Evolutionary conservation across 2,113 vertebrate genomes (phyloP).

Genomic region (Onychostoma macrolepis): DNA sequence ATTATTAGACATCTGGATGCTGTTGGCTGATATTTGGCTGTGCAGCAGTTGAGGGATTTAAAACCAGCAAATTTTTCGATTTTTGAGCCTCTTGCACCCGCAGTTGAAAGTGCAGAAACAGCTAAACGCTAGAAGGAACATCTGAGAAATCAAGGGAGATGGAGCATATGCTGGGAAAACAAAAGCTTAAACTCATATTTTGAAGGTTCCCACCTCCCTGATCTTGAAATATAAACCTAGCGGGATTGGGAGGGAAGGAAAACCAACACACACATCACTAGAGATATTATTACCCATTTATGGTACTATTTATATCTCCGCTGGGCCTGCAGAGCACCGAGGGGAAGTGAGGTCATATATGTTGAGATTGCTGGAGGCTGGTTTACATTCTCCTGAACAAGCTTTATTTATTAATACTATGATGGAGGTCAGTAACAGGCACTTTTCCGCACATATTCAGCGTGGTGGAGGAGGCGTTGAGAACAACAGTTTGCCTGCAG

Average conservation of each 20-base stretch:
- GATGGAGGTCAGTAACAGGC: constrained; percentile 17
- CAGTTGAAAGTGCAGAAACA: neutral
- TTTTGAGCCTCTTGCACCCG: neutral
- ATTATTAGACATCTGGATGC: constrained; percentile 31
- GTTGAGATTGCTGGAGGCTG: constrained; percentile 47
- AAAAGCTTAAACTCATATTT: constrained; percentile 11
- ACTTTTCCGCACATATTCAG: neutral
- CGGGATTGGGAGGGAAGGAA: constrained; percentile 14
- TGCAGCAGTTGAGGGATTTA: constrained; percentile 18
- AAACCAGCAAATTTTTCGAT: neutral
- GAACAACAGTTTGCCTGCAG: neutral
- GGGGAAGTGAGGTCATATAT: constrained; percentile 48
- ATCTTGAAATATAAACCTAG: constrained; percentile 25
- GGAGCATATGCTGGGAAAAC: neutral
- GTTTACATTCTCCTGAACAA: constrained; percentile 39
- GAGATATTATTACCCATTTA: constrained; percentile 58
- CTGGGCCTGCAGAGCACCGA: constrained; percentile 38
- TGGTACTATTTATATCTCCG: constrained; percentile 54
- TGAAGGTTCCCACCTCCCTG: constrained; percentile 36
- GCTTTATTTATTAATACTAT: constrained; percentile 45
- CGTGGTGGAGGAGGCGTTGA: neutral
- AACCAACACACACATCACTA: constrained; percentile 43
- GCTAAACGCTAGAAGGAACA: neutral
- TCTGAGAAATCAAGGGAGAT: neutral
- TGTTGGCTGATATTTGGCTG: constrained; percentile 25